Evolutionary conservation across 2,797 vertebrate species (phyloP).

Genomic region (Pseudotriccus pelzelni): DNA sequence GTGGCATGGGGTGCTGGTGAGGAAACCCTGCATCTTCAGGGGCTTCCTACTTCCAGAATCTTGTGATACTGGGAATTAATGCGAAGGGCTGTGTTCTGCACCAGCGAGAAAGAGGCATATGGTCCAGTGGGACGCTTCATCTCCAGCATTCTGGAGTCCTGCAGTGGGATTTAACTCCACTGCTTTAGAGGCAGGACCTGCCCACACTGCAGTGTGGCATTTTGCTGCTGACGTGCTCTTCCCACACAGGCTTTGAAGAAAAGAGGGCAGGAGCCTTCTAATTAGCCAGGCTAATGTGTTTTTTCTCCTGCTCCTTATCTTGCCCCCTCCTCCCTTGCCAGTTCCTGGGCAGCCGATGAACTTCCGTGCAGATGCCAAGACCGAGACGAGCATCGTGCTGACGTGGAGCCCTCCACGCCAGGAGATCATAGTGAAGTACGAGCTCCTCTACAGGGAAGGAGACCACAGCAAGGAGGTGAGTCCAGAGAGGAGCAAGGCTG

Average conservation of each 20-base stretch:
- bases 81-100: not conserved
- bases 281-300: not conserved
- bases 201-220: not conserved
- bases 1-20: fast-evolving
- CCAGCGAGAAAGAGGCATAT: not conserved
- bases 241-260: not conserved
- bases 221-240: not conserved
- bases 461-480: slow-evolving; percentile 84
- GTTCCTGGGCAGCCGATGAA: slow-evolving; percentile 96
- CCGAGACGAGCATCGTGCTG: slow-evolving; percentile 90
- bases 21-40: not conserved
- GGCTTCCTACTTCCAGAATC: not conserved
- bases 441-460: slow-evolving; percentile 88
- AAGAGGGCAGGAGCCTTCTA: not conserved
- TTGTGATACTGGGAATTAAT: not conserved
- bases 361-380: slow-evolving; percentile 91
- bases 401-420: slow-evolving; percentile 94
- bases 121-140: not conserved
- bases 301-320: not conserved
- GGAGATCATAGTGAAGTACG: slow-evolving; percentile 92
- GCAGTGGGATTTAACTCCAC: not conserved
- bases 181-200: not conserved
- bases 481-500: not conserved
- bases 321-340: slow-evolving; percentile 30
- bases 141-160: not conserved